Base-by-base conservation (phyloP, 2,888 invertebrate species). In the Galeruca laticollis region DNA sequence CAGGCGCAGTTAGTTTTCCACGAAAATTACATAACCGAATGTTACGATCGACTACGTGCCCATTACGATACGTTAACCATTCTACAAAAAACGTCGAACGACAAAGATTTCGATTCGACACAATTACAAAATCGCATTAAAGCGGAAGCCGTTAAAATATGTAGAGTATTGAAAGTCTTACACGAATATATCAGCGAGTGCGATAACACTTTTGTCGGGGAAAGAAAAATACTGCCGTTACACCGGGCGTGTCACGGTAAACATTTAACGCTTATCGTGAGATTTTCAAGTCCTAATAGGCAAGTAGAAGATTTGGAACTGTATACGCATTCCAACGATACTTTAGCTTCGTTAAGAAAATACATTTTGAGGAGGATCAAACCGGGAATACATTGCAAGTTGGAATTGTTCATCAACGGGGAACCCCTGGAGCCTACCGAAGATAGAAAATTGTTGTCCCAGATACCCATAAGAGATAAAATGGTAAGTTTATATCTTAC, bases 131-230 rank as follows among this genome's bases (percentile, higher is more conserved):
- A 81, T 73, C 86, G 89, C 73, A 88, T 92, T 66, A 85, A 87
- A 78, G 87, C 88, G 68, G 94, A 94, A 84, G 92, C 93, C 6
- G 90, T 92, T 71, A 91, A 94, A 85, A 96, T 98, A 93, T 95
- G 95, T 85, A 91, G 98, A 77, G 94, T 98, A 66, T 90, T 98
- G 86, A 94, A 95, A 86, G 97, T 98, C 81, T 89, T 98, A 81
- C 94, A 95, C 84, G 98, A 98, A 87, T 98, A 98, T 84, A 92
- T 98, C 73, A 94, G 93, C 80, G 97, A 98, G 87, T 98, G 97
- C 87, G 98, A 98, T 88, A 91, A 92, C 79, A 91, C 92, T 75
- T 96, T 93, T 86, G 90, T 92, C 60, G 94, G 94, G 47, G 98
- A 98, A 84, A 88, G 98, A 75, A 93, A 93, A 82, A 93, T 95